A percentile compares a stretch with the other conserved stretches of the same genome.
Evolutionary conservation across 2,797 vertebrate genomes (phyloP).

Genomic region (Huso huso): DNA sequence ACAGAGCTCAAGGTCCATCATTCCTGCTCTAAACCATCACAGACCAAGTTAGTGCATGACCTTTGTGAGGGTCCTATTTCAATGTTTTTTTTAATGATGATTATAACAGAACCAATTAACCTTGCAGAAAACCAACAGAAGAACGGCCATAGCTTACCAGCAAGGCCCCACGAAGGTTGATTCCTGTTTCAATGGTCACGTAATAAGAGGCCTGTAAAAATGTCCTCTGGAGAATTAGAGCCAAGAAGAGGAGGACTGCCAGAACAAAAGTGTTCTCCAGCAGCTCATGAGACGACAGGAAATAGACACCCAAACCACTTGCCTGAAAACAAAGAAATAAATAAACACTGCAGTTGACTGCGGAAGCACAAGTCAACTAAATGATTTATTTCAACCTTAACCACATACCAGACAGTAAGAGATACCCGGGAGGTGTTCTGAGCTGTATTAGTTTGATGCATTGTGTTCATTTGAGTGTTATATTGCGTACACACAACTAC

Average conservation of each 20-base stretch:
- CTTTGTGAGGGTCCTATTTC: too few species aligned
- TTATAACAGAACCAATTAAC: too few species aligned
- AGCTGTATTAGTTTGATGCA: too few species aligned
- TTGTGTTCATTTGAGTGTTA: too few species aligned
- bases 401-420: not conserved
- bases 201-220: slow-evolving; percentile 97
- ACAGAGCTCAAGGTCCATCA: too few species aligned
- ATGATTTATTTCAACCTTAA: not conserved
- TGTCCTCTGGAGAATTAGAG: slow-evolving; percentile 86
- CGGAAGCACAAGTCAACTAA: not conserved
- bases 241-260: slow-evolving; percentile 90
- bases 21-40: too few species aligned
- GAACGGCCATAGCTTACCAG: slow-evolving; percentile 59
- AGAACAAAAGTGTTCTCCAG: slow-evolving; percentile 79
- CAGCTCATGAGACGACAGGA: slow-evolving; percentile 74
- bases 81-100: too few species aligned
- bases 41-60: too few species aligned
- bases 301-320: slow-evolving; percentile 44
- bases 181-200: slow-evolving; percentile 92
- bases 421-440: too few species aligned
- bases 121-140: too few species aligned
- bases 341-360: not conserved
- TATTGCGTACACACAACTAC: too few species aligned
- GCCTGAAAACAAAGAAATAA: slow-evolving; percentile 28
- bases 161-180: slow-evolving; percentile 88